Percentiles rank a stretch among this genome's conserved stretches.
Evolutionary conservation across 2,888 invertebrate species (phyloP).

Genomic region (Volucella bombylans): DNA sequence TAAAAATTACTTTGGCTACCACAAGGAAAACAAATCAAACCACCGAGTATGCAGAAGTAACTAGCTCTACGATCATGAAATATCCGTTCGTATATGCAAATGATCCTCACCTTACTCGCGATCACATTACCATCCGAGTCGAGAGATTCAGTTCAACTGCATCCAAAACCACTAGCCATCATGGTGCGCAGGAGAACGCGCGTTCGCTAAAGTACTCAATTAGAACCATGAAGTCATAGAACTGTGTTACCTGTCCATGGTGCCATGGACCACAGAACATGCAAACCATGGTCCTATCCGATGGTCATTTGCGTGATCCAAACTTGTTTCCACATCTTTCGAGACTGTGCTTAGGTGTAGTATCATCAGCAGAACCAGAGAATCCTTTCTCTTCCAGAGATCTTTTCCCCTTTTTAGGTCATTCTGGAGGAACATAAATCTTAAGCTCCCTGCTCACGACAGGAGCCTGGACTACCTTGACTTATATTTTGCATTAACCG

Average conservation of each 20-base stretch:
- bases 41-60: slow-evolving; percentile 9
- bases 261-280: no score
- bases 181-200: slow-evolving; percentile 18
- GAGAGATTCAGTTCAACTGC: slow-evolving; percentile 66
- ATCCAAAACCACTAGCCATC: slow-evolving; percentile 43
- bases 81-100: slow-evolving; percentile 60
- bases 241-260: no score
- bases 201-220: slow-evolving; percentile 49
- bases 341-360: neutral
- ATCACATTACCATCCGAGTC: slow-evolving; percentile 65
- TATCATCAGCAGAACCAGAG: no score
- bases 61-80: slow-evolving; percentile 15
- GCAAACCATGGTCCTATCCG: neutral
- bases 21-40: neutral
- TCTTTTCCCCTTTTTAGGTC: slow-evolving; percentile 50
- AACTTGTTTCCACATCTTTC: slow-evolving; percentile 45
- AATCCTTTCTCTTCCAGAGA: slow-evolving; percentile 51
- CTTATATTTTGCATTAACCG: slow-evolving; percentile 53
- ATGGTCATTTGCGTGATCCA: neutral
- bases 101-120: slow-evolving; percentile 36
- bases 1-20: neutral
- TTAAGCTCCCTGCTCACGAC: slow-evolving; percentile 7
- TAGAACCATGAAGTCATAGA: slow-evolving; percentile 16
- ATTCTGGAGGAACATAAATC: slow-evolving; percentile 55
- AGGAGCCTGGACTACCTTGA: slow-evolving; percentile 62